phyloP scores from a whole-genome alignment of 2,113 vertebrate species.

The Sturnira hondurensis region DNA sequence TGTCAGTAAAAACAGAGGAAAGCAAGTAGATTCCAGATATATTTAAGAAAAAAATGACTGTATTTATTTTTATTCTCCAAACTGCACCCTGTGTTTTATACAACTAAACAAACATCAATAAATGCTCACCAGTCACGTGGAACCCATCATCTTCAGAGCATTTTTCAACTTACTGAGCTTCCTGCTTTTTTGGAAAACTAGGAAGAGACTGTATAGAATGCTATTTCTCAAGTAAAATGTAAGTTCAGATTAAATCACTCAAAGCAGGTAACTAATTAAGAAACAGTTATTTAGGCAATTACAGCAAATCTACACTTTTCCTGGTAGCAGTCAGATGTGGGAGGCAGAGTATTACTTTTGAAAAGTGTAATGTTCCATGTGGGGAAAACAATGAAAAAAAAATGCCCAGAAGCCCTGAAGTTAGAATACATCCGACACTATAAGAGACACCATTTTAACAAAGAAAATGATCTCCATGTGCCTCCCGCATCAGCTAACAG shows the following conservation, averaged over 20 bases:
- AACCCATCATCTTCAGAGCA: not conserved
- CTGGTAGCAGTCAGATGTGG: not conserved
- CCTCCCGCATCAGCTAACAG: constrained; percentile 23
- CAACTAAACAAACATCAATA: not conserved
- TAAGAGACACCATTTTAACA: not conserved
- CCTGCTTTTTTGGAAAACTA: not conserved
- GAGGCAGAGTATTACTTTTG: constrained; percentile 11
- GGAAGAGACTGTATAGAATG: not conserved
- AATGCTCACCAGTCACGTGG: not conserved
- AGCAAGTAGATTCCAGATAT: not conserved
- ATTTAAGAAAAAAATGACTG: not conserved
- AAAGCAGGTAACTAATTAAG: constrained; percentile 45
- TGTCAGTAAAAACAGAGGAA: not conserved
- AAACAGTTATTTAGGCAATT: constrained; percentile 32
- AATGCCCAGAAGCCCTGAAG: not conserved
- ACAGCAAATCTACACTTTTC: not conserved
- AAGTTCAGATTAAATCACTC: constrained; percentile 25
- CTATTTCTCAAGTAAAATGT: constrained; percentile 1
- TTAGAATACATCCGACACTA: not conserved
- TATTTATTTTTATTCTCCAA: not conserved
- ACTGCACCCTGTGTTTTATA: not conserved
- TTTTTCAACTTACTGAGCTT: not conserved
- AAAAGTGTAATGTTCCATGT: constrained; percentile 17
- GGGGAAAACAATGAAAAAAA: constrained; percentile 21
- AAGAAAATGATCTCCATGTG: not conserved